Evolutionary conservation across 2,888 invertebrate species (phyloP), one percentile per base, ranked within the genome.

Genomic region (Endotricha flammealis): DNA sequence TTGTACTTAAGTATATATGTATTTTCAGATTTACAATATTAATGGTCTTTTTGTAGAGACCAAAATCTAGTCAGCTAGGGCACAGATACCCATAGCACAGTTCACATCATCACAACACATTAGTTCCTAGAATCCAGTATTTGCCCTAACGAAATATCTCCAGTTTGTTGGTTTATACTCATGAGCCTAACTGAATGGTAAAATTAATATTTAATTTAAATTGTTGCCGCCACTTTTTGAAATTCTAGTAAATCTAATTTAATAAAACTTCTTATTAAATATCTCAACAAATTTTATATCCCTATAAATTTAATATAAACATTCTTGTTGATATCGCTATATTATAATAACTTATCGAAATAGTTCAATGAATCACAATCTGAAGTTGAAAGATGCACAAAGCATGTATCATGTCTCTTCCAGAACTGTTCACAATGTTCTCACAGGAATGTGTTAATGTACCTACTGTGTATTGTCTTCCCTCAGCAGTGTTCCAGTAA

Each of bases 381-480:
- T 20, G 20, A 20, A 4, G 7, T 20, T 20, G 31, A 29, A 44
- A 49, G 43, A 53, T 63, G 67, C 68, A 71, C 66, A 67, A 69
- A 64, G 20, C 20, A 20, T 53, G 44, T 62, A 55, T 62, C 58
- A 52, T 43, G 40, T 51, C 52, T 53, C 56, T 61, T 61, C 57
- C 57, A 57, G 50, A 42, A 50, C 44, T 44, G 43, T 44, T 51
- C 44, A 53, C 52, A 48, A 57, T 53, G 41, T 46, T 55, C 39
- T 48, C 46, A 52, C 50, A 42, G 44, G 55, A 39, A 44, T 49
- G 36, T 50, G 51, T 46, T 53, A 55, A 49, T 55, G 42, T 44
- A 45, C 36, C 37, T 38, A 51, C 48, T 53, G 45, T 62, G 52
- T 59, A 51, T 59, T 53, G 70, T 77, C 77, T 80, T 77, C 74